A percentile compares a stretch with the other conserved stretches of the same genome.
Evolutionary conservation across 2,113 vertebrate genomes (phyloP).

Genomic region (Lichenostomus cassidix): DNA sequence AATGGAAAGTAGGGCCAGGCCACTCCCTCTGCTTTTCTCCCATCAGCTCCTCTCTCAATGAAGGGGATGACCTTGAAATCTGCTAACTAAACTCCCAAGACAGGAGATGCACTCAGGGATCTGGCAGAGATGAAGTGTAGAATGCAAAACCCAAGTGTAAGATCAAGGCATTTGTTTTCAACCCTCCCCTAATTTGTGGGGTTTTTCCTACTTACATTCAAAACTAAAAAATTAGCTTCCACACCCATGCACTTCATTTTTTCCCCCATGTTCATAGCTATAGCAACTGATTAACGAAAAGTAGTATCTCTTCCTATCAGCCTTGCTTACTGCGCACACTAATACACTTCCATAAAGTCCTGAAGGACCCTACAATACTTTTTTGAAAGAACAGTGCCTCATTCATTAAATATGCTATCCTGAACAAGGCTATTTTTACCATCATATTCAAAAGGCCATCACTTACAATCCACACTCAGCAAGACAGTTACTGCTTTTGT

Average conservation of each 20-base stretch:
- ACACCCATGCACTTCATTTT: not conserved
- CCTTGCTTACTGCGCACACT: not conserved
- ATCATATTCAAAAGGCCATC: not conserved
- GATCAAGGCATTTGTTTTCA: not conserved
- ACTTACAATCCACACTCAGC: not conserved
- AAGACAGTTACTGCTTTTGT: not conserved
- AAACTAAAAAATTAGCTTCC: not conserved
- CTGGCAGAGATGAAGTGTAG: not conserved
- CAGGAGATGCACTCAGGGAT: not conserved
- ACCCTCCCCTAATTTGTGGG: not conserved
- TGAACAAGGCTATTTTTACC: conserved; percentile 25
- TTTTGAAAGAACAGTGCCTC: not conserved
- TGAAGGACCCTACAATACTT: not conserved
- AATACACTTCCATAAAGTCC: not conserved
- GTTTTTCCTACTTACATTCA: not conserved
- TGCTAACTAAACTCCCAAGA: not conserved
- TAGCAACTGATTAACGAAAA: not conserved
- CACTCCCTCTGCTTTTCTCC: not conserved
- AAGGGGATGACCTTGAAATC: not conserved
- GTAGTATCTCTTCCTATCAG: not conserved
- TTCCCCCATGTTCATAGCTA: not conserved
- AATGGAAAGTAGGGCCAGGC: not conserved
- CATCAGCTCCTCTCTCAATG: not conserved
- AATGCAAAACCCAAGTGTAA: not conserved
- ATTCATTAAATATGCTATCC: not conserved